Conservation (phyloP, 2,888 invertebrate genomes). For the Neelides folsomi region DNA sequence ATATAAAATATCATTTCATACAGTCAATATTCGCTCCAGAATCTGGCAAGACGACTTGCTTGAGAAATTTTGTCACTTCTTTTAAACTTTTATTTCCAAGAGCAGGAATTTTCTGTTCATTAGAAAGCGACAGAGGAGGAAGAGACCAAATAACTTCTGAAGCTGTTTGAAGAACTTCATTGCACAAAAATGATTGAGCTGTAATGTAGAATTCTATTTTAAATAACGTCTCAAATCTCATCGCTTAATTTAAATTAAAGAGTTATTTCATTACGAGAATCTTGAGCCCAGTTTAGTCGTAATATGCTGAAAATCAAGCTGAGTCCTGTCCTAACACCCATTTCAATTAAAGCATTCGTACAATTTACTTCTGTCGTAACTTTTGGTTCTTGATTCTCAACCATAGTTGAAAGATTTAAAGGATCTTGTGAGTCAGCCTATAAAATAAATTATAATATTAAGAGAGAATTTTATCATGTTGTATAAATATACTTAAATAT, state of each 20-base stretch:
- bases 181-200: constrained; percentile 41
- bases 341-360: constrained; percentile 47
- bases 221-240: neutral
- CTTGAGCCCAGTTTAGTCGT: constrained; percentile 46
- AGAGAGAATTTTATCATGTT: no score
- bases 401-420: neutral
- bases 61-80: constrained; percentile 45
- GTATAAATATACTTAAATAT: no score
- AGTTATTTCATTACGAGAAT: constrained; percentile 31
- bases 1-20: constrained; percentile 11
- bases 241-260: no score
- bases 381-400: constrained; percentile 5
- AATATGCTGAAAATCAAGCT: constrained; percentile 48
- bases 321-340: constrained; percentile 49
- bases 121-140: constrained; percentile 47
- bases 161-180: constrained; percentile 47
- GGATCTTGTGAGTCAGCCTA: constrained; percentile 6
- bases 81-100: constrained; percentile 44
- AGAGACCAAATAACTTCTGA: constrained; percentile 44
- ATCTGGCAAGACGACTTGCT: constrained; percentile 42
- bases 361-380: constrained; percentile 8
- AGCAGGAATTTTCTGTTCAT: constrained; percentile 46
- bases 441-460: neutral
- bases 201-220: neutral
- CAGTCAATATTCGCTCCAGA: constrained; percentile 42